phyloP scores from a whole-genome alignment of 2,797 vertebrate species.

The Carapus acus region DNA sequence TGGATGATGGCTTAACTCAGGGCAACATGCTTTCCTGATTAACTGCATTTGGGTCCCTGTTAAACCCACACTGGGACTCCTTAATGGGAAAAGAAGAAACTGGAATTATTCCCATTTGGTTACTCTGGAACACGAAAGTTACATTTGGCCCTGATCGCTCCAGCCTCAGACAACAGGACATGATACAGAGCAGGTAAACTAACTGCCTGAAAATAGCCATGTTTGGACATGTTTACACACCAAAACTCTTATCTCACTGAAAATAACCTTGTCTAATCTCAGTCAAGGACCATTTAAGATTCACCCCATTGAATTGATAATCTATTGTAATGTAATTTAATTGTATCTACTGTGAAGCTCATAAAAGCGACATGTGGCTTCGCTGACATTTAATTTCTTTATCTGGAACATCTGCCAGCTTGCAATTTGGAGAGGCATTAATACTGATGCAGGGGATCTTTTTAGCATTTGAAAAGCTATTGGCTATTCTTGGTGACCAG shows the following conservation, averaged over 20 bases:
- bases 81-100: conserved; percentile 7
- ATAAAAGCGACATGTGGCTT: conserved; percentile 26
- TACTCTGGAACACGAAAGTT: conserved; percentile 42
- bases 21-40: conserved; percentile 65
- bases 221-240: conserved; percentile 12
- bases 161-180: conserved; percentile 25
- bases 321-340: too few species aligned
- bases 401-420: conserved; percentile 19
- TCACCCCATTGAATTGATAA: conserved; percentile 4
- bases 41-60: conserved; percentile 60
- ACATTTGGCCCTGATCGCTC: conserved; percentile 33
- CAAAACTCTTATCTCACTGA: conserved; percentile 3
- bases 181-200: conserved; percentile 27
- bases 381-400: conserved; percentile 23
- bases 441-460: conserved; percentile 9
- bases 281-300: conserved; percentile 4
- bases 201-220: conserved; percentile 8
- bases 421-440: conserved; percentile 14
- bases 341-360: conserved; percentile 19
- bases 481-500: conserved; percentile 38
- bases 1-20: conserved; percentile 51
- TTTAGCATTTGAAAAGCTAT: conserved; percentile 36
- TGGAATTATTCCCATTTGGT: conserved; percentile 52
- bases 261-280: not conserved
- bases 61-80: conserved; percentile 52